These are phyloP conservation scores for Crypturellus undulatus DNA, from an alignment of 2,113 vertebrate species.

Conservation along the genomic window DNA sequence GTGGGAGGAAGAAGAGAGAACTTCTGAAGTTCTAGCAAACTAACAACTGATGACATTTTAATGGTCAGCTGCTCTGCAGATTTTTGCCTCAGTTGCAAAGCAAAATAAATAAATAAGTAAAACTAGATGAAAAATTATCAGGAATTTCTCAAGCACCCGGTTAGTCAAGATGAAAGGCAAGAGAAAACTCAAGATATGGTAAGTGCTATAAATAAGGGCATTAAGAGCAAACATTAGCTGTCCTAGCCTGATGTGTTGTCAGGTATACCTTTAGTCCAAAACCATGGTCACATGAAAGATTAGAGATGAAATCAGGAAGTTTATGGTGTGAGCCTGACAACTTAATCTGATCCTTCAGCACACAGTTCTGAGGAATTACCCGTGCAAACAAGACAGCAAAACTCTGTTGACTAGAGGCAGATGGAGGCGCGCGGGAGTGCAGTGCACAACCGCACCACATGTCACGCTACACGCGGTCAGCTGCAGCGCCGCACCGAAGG, in stretches of 20 bases:
- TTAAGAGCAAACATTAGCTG: background rate
- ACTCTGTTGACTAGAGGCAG: background rate
- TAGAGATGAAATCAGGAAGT: background rate
- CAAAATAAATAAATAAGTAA: background rate
- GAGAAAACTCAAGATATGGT: background rate
- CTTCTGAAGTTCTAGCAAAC: background rate
- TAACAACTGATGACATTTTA: background rate
- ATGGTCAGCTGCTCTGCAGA: background rate
- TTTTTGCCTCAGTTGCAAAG: background rate
- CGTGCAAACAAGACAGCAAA: background rate
- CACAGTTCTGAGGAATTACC: background rate
- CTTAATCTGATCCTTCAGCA: background rate
- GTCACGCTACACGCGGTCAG: background rate
- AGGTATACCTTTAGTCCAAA: background rate
- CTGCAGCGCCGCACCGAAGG: background rate
- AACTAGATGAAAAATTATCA: background rate
- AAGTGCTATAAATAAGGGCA: background rate
- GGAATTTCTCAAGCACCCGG: background rate
- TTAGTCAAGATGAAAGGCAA: background rate
- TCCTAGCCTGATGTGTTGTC: background rate
- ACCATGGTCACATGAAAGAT: background rate
- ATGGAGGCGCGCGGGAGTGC: background rate
- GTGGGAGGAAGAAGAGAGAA: background rate
- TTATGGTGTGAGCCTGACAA: background rate
- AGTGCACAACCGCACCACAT: background rate